Base-by-base conservation (phyloP, 2,888 invertebrate genomes). In the Lydus trimaculatus region DNA sequence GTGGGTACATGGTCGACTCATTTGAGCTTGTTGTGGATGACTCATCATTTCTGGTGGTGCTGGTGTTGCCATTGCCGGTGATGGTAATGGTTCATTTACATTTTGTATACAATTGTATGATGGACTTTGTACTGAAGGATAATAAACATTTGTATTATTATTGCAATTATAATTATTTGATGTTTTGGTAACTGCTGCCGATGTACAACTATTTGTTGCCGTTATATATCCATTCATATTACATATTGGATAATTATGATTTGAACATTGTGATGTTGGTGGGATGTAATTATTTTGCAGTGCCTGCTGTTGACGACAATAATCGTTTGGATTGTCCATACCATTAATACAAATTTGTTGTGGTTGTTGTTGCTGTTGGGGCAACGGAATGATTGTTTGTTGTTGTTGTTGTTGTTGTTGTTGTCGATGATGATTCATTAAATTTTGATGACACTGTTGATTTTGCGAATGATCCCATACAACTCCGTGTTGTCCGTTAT, bases 21-120 rank as follows among this genome's bases (percentile, higher is more conserved):
- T 83, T 72, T 83, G 84, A 0, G 83, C 83, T 63, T 82, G 82
- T 74, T 84, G 85, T 11, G 82, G 82, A 59, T 78, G 79, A 48
- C 74, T 81, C 73, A 82, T 76, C 61, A 79, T 73, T 23, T 83
- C 82, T 17, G 74, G 73, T 0, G 84, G 84, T 6, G 84, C 83
- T 5, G 84, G 82, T 11, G 84, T 79, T 13, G 83, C 84, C 73
- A 83, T 81, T 2, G 82, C 83, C 7, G 84, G 84, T 4, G 85
- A 84, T 6, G 81, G 74, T 65, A 84, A 73, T 0, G 84, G 84
- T 72, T 81, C 80, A 36, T 75, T 73, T 65, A 77, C 72, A 64
- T 76, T 79, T 23, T 75, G 70, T 62, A 76, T 62, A 65, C 80
- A 81, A 61, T 78, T 79, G 64, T 80, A 81, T 1, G 72, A 75